Conservation (phyloP, 2,113 vertebrate genomes). For the Equus przewalskii region DNA sequence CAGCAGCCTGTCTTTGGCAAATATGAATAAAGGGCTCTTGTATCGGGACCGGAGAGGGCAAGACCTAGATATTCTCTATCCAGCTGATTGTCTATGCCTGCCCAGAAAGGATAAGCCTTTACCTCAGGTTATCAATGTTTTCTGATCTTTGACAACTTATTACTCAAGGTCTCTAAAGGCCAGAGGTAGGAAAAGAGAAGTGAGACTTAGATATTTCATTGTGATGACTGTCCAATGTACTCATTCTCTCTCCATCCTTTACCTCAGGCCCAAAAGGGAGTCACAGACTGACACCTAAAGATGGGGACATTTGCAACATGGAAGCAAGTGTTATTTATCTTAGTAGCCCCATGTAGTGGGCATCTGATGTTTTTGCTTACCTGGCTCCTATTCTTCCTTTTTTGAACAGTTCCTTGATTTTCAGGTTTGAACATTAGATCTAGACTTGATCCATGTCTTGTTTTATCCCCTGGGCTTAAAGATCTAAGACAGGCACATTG, state of each 20-base stretch:
- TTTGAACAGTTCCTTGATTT: background rate
- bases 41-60: background rate
- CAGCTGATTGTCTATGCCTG: background rate
- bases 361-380: background rate
- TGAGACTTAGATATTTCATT: background rate
- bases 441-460: background rate
- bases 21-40: background rate
- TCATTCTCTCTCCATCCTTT: background rate
- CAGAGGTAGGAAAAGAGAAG: background rate
- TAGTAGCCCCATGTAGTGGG: no score
- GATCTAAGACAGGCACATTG: background rate
- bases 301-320: background rate
- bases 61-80: background rate
- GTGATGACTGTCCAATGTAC: background rate
- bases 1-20: background rate
- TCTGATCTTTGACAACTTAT: background rate
- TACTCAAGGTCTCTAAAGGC: background rate
- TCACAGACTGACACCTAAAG: background rate
- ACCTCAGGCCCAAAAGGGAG: background rate
- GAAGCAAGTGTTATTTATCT: background rate
- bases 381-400: background rate
- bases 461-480: background rate
- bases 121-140: background rate
- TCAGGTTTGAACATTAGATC: background rate
- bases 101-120: background rate